These are phyloP conservation scores for Zosterops hypoxanthus DNA, from an alignment of 2,113 vertebrate genomes.

Conservation along the genomic window DNA sequence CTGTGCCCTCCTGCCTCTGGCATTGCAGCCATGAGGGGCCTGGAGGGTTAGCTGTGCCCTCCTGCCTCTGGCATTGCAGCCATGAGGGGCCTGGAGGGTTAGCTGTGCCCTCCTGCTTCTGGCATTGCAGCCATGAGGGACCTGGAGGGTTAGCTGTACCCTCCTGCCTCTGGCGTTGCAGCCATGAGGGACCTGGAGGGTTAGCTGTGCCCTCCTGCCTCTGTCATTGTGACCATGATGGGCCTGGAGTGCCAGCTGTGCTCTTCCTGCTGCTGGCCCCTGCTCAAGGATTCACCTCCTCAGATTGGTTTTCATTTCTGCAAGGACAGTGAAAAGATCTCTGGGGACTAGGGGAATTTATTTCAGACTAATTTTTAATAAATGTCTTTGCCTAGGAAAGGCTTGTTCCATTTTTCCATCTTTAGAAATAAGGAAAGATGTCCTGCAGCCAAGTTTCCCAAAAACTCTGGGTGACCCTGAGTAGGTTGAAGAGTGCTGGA, in stretches of 20 bases:
- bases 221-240: background rate
- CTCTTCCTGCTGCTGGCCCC: rapidly evolving
- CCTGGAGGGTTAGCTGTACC: constrained; percentile 72
- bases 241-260: constrained; percentile 74
- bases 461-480: background rate
- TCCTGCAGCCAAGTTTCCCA: background rate
- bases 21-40: rapidly evolving
- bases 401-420: background rate
- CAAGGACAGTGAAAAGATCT: background rate
- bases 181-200: constrained; percentile 66
- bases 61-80: constrained; percentile 7
- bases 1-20: background rate
- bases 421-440: background rate
- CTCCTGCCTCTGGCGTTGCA: rapidly evolving
- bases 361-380: background rate
- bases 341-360: background rate
- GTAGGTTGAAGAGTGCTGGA: background rate
- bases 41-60: constrained; percentile 69
- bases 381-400: background rate
- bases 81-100: constrained; percentile 73
- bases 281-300: background rate
- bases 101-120: background rate
- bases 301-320: background rate
- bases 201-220: background rate
- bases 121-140: background rate